Percentiles rank a stretch among this genome's conserved stretches.
These are phyloP conservation scores for Therioaphis trifolii DNA, from an alignment of 2,888 invertebrate species.

Conservation along the genomic window DNA sequence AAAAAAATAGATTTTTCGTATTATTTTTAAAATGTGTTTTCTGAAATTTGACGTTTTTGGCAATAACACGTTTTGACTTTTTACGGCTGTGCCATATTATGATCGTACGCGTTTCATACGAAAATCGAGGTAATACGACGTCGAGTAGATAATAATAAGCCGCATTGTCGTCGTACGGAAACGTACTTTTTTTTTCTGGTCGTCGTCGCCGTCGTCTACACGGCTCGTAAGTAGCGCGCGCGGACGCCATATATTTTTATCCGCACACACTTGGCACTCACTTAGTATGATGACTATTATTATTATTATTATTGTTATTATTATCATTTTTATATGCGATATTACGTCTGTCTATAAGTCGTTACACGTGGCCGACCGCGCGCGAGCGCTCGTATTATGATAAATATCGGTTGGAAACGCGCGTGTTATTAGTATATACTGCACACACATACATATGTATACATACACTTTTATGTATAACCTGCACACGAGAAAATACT, in stretches of 20 bases:
- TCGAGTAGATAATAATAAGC: too few relatives aligned
- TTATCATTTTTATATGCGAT: background rate
- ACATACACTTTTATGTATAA: too few relatives aligned
- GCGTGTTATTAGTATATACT: background rate
- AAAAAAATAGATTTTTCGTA: too few relatives aligned
- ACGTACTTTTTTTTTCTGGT: too few relatives aligned
- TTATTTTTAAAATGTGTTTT: too few relatives aligned
- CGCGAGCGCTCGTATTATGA: slow-evolving; percentile 17
- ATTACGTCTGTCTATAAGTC: background rate
- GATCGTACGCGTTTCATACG: too few relatives aligned
- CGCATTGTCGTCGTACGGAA: too few relatives aligned
- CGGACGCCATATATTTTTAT: background rate
- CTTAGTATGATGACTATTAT: background rate
- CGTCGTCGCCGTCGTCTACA: background rate
- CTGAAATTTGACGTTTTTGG: too few relatives aligned
- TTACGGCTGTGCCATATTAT: too few relatives aligned
- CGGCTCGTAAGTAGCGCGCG: background rate
- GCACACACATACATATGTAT: too few relatives aligned
- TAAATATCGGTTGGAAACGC: slow-evolving; percentile 52
- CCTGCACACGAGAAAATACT: slow-evolving; percentile 49
- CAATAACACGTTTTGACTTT: too few relatives aligned
- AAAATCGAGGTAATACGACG: too few relatives aligned
- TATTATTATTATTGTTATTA: slow-evolving; percentile 13
- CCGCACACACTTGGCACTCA: background rate
- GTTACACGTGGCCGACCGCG: background rate